Base-by-base conservation (phyloP, 1,140 invertebrate genomes). In the Hylaeus volcanicus region DNA sequence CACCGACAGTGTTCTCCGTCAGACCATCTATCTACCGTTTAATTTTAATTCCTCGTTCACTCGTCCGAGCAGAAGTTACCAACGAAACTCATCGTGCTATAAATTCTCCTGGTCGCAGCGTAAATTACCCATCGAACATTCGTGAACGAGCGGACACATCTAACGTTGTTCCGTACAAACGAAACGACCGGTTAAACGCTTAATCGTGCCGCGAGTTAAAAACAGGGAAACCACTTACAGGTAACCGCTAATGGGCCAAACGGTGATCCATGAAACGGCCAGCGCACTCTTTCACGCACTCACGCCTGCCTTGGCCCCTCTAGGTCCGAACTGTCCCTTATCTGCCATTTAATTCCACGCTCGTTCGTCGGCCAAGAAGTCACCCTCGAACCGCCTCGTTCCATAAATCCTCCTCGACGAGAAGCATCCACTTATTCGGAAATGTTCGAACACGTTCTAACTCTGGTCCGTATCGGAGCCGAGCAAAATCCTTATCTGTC, bases 381-480 rank as follows among this genome's bases (percentile, higher is more conserved):
- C 61, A 14, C 37, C 8, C 6, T 37, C 60, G 26, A 26, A 26
- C 26, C 3, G 26, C 11, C 12, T 41, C 37, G 39, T 63, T 39
- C 61, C 61, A 51, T 68, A 68, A 68, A 68, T 68, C 65, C 6
- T 51, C 6, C 39, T 5, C 45, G 65, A 48, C 45, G 45, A 26
- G 26, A 26, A 26, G 26, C 26, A 26, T 26, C 26, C 26, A 26
- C 26, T 26, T 26, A 26, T 26, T 26, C 26, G 26, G 26, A 26
- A 26, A 26, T 26, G 26, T 26, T 26, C 26, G 26, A 26, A 26
- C 26, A 26, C 26, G 26, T 26, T 26, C 26, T 26, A 26, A 26
- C 26, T 26, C 26, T 26, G 26, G 26, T 26, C 26, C 26, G 26
- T 26, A 26, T 26, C 26, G 26, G 0, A 26, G 26, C 26, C 26